A percentile compares a stretch with the other conserved stretches of the same genome.
Conservation (phyloP, 2,113 vertebrate species). For the Empidonax traillii region DNA sequence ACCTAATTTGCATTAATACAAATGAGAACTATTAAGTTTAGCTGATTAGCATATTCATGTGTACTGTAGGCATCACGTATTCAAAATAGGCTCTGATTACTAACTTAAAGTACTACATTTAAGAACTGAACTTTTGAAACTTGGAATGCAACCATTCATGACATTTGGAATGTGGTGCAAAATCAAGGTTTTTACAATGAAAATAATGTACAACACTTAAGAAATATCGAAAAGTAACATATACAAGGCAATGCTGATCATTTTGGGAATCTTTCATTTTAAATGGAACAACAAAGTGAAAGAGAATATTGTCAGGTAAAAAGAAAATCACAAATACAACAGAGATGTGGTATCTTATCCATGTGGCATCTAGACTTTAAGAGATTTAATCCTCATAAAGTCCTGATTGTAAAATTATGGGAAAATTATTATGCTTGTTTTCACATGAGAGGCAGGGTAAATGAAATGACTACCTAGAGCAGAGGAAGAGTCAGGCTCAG, state of each 20-base stretch:
- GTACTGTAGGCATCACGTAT: conserved; percentile 66
- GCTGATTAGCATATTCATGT: conserved; percentile 79
- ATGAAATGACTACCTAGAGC: neutral
- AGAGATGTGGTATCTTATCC: neutral
- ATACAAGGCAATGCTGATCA: neutral
- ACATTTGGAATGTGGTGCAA: neutral
- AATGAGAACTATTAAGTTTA: conserved; percentile 77
- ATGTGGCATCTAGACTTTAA: neutral
- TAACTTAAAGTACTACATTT: conserved; percentile 36
- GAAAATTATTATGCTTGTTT: neutral
- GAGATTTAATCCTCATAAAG: neutral
- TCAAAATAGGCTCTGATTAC: conserved; percentile 74
- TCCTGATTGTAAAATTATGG: neutral
- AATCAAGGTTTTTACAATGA: neutral
- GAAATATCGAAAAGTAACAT: neutral
- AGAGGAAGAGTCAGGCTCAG: neutral
- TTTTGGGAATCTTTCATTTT: neutral
- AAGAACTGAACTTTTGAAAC: conserved; percentile 46
- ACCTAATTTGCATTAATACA: conserved; percentile 80
- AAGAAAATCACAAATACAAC: neutral
- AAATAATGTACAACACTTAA: neutral
- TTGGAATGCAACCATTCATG: neutral
- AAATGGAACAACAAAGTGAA: neutral
- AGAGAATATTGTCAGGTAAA: neutral
- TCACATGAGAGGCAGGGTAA: neutral